Percentiles rank a stretch among this genome's conserved stretches.
These are phyloP conservation scores for Chrysomallon squamiferum DNA, from an alignment of 1,140 invertebrate species.

Conservation along the genomic window DNA sequence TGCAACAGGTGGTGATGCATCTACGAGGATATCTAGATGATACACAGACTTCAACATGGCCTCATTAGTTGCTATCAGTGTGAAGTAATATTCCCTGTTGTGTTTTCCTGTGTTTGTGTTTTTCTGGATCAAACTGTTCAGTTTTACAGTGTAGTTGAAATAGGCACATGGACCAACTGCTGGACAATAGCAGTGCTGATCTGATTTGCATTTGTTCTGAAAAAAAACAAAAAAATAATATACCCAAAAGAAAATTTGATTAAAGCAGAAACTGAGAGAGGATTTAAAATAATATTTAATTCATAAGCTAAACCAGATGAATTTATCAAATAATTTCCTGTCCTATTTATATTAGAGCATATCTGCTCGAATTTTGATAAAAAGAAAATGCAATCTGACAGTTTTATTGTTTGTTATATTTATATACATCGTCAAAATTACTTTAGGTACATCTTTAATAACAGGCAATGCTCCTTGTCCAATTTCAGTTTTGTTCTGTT, in stretches of 20 bases:
- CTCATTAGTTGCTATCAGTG: conserved; percentile 26
- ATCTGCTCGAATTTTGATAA: too few relatives aligned
- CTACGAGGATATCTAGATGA: conserved; percentile 31
- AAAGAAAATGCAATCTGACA: too few relatives aligned
- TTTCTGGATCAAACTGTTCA: conserved; percentile 11
- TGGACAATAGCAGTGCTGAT: conserved; percentile 30
- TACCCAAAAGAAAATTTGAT: not conserved
- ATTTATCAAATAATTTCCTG: too few relatives aligned
- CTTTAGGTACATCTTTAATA: not conserved
- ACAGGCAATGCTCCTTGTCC: conserved; percentile 17
- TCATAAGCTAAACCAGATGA: too few relatives aligned
- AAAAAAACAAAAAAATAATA: not conserved
- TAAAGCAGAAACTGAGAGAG: not conserved
- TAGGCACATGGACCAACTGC: conserved; percentile 27
- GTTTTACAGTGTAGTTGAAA: conserved; percentile 15
- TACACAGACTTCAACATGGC: conserved; percentile 14
- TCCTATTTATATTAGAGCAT: too few relatives aligned
- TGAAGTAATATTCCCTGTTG: conserved; percentile 35
- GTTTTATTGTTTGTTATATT: too few relatives aligned
- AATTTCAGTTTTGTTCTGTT: conserved; percentile 10
- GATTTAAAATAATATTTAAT: too few relatives aligned
- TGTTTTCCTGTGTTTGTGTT: conserved; percentile 29
- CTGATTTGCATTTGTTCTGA: not conserved
- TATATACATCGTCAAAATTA: too few relatives aligned
- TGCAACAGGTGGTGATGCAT: conserved; percentile 31